phyloP scores from a whole-genome alignment of 2,888 invertebrate genomes.

The Spialia ferax region DNA sequence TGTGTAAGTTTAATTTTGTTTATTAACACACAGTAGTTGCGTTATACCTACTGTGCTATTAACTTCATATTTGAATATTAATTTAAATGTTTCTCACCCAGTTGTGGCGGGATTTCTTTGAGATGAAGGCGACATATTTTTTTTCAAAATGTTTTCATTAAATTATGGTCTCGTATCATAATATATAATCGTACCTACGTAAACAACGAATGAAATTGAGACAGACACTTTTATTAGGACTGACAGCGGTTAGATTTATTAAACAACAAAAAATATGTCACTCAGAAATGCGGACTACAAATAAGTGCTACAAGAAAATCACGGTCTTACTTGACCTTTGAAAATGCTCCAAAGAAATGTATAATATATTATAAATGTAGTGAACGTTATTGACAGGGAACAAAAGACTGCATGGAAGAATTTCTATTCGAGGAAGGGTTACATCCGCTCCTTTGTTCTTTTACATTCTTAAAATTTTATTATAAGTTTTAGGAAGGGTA shows the following conservation, averaged over 20 bases:
- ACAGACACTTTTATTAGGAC: not conserved
- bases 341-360: not conserved
- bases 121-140: no score
- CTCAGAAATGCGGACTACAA: no score
- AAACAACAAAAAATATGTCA: not conserved
- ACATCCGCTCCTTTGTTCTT: not conserved
- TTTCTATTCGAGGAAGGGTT: not conserved
- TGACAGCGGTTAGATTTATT: not conserved
- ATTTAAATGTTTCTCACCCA: no score
- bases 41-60: no score
- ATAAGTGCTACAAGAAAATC: not conserved
- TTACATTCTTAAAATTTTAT: not conserved
- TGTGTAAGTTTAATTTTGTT: no score
- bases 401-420: not conserved
- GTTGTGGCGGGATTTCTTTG: no score
- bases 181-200: no score
- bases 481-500: not conserved
- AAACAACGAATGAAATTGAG: not conserved
- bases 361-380: no score
- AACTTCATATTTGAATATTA: no score
- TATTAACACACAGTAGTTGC: no score
- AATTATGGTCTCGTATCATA: no score
- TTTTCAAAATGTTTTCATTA: no score
- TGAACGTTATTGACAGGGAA: not conserved
- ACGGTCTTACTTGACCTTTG: not conserved